A percentile compares a stretch with the other conserved stretches of the same genome.
phyloP scores from a whole-genome alignment of 2,888 invertebrate species.

The Trachelus troglodyta region DNA sequence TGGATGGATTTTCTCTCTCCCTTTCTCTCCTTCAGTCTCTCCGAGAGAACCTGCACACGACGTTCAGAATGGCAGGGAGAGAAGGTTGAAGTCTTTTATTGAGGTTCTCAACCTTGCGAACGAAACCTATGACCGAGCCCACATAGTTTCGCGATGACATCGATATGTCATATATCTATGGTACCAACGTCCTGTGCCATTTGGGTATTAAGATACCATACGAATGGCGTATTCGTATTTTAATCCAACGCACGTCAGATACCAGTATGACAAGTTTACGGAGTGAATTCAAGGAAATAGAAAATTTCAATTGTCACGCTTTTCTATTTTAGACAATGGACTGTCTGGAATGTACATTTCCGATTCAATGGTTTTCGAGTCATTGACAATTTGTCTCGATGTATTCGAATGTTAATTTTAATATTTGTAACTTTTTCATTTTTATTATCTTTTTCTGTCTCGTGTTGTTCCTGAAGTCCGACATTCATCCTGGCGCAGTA shows the following conservation, averaged over 20 bases:
- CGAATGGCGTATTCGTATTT: slow-evolving; percentile 15
- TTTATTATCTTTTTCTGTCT: not conserved
- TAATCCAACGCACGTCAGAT: slow-evolving; percentile 23
- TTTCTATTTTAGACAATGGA: not conserved
- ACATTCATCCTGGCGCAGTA: slow-evolving; percentile 16
- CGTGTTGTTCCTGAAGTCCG: slow-evolving; percentile 31
- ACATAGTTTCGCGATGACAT: slow-evolving; percentile 36
- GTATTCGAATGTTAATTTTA: not conserved
- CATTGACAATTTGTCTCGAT: not conserved
- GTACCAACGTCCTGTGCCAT: not conserved
- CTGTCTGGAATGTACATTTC: not conserved
- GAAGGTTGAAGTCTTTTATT: not conserved
- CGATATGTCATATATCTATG: slow-evolving; percentile 13
- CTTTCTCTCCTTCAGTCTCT: not conserved
- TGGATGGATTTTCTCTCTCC: not conserved
- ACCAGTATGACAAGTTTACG: slow-evolving; percentile 13
- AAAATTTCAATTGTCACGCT: not conserved
- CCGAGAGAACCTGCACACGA: not conserved
- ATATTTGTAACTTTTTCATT: not conserved
- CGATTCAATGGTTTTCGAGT: not conserved
- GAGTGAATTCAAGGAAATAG: not conserved
- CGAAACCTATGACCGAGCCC: slow-evolving; percentile 19
- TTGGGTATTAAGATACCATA: not conserved
- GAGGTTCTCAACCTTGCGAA: not conserved
- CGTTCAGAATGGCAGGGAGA: not conserved